A percentile compares a stretch with the other conserved stretches of the same genome.
Conservation (phyloP, 2,113 vertebrate species). For the Amblyopsis rosae region DNA sequence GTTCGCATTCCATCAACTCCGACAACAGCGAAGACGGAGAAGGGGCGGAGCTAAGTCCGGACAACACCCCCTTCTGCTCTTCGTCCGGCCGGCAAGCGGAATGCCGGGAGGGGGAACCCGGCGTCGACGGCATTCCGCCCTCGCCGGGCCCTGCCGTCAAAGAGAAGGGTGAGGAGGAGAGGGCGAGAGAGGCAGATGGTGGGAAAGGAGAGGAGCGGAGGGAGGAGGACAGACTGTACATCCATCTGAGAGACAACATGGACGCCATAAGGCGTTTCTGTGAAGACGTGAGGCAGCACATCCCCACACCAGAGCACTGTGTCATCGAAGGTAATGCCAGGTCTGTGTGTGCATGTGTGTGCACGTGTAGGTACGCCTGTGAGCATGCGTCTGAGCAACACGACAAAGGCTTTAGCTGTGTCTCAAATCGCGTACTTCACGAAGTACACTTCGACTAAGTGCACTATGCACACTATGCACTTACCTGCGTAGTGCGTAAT, state of each 20-base stretch:
- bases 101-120: conserved; percentile 26
- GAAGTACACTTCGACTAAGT: no score
- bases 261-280: conserved; percentile 82
- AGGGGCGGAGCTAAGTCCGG: conserved; percentile 59
- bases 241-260: conserved; percentile 87
- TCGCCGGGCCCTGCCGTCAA: neutral
- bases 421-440: no score
- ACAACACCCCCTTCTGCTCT: conserved; percentile 70
- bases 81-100: conserved; percentile 58
- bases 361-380: conserved; percentile 1
- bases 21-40: conserved; percentile 74
- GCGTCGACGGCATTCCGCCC: conserved; percentile 29
- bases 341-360: conserved; percentile 10
- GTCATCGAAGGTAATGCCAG: conserved; percentile 86
- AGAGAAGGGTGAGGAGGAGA: conserved; percentile 15
- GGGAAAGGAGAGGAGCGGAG: conserved; percentile 28
- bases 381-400: neutral
- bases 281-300: conserved; percentile 78
- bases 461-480: no score
- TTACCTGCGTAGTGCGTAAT: no score
- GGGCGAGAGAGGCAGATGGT: conserved; percentile 34
- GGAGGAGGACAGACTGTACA: conserved; percentile 81
- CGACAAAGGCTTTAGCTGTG: no score
- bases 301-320: conserved; percentile 89
- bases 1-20: conserved; percentile 70